Conservation (phyloP, 2,888 invertebrate genomes). For the Cremastinae sp. region DNA sequence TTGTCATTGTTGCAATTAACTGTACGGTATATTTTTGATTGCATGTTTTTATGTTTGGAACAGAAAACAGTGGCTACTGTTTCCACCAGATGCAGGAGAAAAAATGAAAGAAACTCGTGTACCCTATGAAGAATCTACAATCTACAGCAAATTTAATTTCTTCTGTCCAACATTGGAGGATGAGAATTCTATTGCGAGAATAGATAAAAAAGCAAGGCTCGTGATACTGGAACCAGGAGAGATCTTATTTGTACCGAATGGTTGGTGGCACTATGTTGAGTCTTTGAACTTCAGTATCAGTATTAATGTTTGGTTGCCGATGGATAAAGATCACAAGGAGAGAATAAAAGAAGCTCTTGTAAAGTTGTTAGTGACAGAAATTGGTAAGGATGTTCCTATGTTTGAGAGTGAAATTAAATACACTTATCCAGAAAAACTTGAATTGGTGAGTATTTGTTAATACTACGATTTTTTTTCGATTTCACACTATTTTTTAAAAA, state of each 20-base stretch:
- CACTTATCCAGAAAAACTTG: conserved; percentile 65
- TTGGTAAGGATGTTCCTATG: conserved; percentile 68
- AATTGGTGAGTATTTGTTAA: conserved; percentile 68
- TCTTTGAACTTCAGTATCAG: conserved; percentile 82
- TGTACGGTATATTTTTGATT: background rate
- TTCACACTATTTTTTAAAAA: conserved; percentile 28
- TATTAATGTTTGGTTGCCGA: conserved; percentile 89
- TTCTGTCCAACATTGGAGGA: conserved; percentile 84
- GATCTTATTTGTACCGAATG: conserved; percentile 92
- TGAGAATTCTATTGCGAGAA: conserved; percentile 81
- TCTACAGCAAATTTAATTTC: conserved; percentile 93
- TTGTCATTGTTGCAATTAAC: background rate
- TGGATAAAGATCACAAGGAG: conserved; percentile 81
- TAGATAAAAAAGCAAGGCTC: conserved; percentile 81
- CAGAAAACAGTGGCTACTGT: conserved; percentile 95
- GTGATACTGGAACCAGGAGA: conserved; percentile 91
- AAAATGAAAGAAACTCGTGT: conserved; percentile 89
- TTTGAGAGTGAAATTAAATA: conserved; percentile 61
- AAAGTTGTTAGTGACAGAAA: conserved; percentile 72
- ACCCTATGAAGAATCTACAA: conserved; percentile 98
- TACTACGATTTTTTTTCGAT: conserved; percentile 25
- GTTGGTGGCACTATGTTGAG: conserved; percentile 99
- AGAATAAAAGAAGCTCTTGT: conserved; percentile 77
- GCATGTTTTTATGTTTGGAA: conserved; percentile 63
- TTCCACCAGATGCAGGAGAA: conserved; percentile 88